A percentile compares a stretch with the other conserved stretches of the same genome.
Evolutionary conservation across 2,888 invertebrate genomes (phyloP).

Genomic region (Cotesia congregata): DNA sequence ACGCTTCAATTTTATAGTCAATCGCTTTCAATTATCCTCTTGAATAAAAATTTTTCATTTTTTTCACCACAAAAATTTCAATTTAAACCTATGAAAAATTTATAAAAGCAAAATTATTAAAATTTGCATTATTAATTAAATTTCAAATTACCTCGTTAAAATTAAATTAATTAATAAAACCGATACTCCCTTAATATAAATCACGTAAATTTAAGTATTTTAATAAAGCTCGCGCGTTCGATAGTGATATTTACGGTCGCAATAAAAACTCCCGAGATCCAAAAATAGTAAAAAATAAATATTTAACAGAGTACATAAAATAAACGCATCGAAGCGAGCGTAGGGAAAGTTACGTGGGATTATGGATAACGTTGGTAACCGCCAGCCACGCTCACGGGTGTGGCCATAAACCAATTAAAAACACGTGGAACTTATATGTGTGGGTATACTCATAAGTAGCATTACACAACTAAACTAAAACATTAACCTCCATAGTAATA

Average conservation of each 20-base stretch:
- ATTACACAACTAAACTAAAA: not conserved
- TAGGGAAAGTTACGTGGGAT: constrained; percentile 16
- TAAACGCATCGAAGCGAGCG: not conserved
- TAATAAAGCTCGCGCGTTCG: not conserved
- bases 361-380: constrained; percentile 15
- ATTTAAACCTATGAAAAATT: too few relatives aligned
- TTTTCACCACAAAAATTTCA: too few relatives aligned
- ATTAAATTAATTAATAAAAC: too few relatives aligned
- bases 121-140: too few relatives aligned
- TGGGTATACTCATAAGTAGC: not conserved
- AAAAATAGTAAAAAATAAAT: not conserved
- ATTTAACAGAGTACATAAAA: constrained; percentile 6
- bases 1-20: too few relatives aligned
- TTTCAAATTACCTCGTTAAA: too few relatives aligned
- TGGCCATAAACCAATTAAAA: constrained; percentile 21
- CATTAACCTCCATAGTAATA: not conserved
- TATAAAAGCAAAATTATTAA: too few relatives aligned
- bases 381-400: constrained; percentile 9
- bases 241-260: not conserved
- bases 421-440: not conserved
- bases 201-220: too few relatives aligned
- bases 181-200: too few relatives aligned
- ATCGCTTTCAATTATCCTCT: too few relatives aligned
- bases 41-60: too few relatives aligned
- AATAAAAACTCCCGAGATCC: not conserved